phyloP scores from a whole-genome alignment of 1,140 invertebrate genomes.

The Solen grandis region DNA sequence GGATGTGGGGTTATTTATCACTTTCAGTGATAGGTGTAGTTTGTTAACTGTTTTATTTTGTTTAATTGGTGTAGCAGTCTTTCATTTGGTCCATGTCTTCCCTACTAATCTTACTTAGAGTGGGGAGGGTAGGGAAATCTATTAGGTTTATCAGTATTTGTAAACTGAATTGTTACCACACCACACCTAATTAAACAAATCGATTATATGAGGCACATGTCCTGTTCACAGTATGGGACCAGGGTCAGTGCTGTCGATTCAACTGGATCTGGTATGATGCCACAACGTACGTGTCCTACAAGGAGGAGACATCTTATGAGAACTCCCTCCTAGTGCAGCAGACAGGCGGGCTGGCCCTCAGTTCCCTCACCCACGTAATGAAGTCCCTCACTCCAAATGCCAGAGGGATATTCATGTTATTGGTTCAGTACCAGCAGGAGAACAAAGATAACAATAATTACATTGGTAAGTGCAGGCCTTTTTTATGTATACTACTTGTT shows the following conservation, averaged over 20 bases:
- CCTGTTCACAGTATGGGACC: conserved; percentile 90
- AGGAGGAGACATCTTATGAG: conserved; percentile 93
- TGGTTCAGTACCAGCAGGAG: conserved; percentile 89
- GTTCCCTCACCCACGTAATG: conserved; percentile 93
- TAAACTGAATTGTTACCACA: too few species aligned
- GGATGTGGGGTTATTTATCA: too few species aligned
- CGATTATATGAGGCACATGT: too few species aligned
- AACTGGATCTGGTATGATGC: conserved; percentile 93
- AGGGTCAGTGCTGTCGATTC: conserved; percentile 89
- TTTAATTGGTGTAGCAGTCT: too few species aligned
- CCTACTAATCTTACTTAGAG: too few species aligned
- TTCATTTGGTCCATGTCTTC: too few species aligned
- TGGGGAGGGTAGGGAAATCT: too few species aligned
- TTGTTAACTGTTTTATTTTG: too few species aligned
- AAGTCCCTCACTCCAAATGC: conserved; percentile 93
- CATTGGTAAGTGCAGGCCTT: conserved; percentile 86
- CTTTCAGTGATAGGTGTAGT: too few species aligned
- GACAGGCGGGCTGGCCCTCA: conserved; percentile 89
- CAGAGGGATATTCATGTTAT: conserved; percentile 91
- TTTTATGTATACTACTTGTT: too few species aligned
- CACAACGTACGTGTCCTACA: conserved; percentile 91
- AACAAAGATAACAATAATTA: conserved; percentile 87
- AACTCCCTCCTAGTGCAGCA: conserved; percentile 91
- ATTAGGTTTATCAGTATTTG: too few species aligned
- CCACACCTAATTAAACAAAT: too few species aligned